Percentiles rank a stretch among this genome's conserved stretches.
These are phyloP conservation scores for Lateolabrax maculatus DNA, from an alignment of 2,797 vertebrate species.

Conservation along the genomic window DNA sequence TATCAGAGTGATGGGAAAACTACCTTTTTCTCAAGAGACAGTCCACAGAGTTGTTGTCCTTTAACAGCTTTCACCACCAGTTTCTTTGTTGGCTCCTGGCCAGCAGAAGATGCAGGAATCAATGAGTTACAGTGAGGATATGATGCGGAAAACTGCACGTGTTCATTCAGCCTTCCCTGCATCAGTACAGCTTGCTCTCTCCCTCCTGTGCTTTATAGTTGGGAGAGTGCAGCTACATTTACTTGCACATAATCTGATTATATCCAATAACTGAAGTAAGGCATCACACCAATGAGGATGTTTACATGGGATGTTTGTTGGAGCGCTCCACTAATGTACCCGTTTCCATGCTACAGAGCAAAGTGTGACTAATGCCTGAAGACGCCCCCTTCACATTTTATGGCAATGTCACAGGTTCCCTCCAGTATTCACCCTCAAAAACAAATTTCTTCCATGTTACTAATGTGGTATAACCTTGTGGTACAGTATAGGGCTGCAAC, in stretches of 20 bases:
- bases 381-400: neutral
- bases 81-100: neutral
- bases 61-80: neutral
- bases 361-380: neutral
- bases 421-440: neutral
- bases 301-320: neutral
- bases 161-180: neutral
- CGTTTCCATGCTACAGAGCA: slow-evolving; percentile 1
- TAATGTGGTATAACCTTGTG: slow-evolving; percentile 8
- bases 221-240: neutral
- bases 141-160: neutral
- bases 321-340: neutral
- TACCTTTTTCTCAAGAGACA: neutral
- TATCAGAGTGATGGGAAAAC: neutral
- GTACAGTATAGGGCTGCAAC: too few species aligned
- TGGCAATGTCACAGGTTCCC: slow-evolving; percentile 5
- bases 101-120: neutral
- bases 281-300: neutral
- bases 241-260: slow-evolving; percentile 10
- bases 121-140: neutral
- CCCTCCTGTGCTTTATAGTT: neutral
- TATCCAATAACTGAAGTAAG: neutral
- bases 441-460: neutral
- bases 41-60: neutral
- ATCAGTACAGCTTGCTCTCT: neutral